Evolutionary conservation across 1,140 invertebrate genomes (phyloP).

Genomic region (Zaprionus africanus): DNA sequence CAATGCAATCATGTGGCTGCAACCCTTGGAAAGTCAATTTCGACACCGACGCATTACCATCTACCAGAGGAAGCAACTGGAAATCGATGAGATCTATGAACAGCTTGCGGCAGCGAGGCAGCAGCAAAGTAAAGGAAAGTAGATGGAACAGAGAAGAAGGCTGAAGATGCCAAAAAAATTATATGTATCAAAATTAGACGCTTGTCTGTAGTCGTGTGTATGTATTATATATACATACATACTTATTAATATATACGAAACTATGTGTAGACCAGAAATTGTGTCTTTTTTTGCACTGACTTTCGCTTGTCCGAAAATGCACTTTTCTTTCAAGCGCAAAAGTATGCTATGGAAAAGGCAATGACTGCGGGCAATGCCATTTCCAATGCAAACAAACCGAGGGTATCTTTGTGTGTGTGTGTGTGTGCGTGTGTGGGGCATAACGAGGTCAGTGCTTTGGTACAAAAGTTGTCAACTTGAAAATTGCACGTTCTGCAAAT

Average conservation of each 20-base stretch:
- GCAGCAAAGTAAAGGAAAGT: neutral
- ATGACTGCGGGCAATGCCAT: slow-evolving; percentile 40
- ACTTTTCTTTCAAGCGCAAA: slow-evolving; percentile 24
- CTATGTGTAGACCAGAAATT: slow-evolving; percentile 7
- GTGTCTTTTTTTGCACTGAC: slow-evolving; percentile 55
- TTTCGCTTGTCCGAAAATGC: slow-evolving; percentile 41
- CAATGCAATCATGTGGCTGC: slow-evolving; percentile 14
- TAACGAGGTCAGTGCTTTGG: slow-evolving; percentile 76
- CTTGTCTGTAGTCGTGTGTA: neutral
- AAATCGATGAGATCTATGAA: slow-evolving; percentile 12
- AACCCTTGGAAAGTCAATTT: slow-evolving; percentile 1
- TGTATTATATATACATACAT: neutral
- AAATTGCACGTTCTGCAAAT: slow-evolving; percentile 76
- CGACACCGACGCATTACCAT: neutral
- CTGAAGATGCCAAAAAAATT: slow-evolving; percentile 1
- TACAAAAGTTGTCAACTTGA: slow-evolving; percentile 82
- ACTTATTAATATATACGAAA: neutral
- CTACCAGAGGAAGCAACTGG: neutral
- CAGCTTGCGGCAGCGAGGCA: neutral
- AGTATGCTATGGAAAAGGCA: slow-evolving; percentile 44
- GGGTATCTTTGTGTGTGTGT: slow-evolving; percentile 11
- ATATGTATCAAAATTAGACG: slow-evolving; percentile 8
- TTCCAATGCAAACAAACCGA: slow-evolving; percentile 47
- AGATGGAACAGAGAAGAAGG: neutral
- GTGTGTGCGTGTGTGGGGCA: slow-evolving; percentile 30